phyloP scores from a whole-genome alignment of 2,888 invertebrate genomes.

The Leucoptera coffeella region DNA sequence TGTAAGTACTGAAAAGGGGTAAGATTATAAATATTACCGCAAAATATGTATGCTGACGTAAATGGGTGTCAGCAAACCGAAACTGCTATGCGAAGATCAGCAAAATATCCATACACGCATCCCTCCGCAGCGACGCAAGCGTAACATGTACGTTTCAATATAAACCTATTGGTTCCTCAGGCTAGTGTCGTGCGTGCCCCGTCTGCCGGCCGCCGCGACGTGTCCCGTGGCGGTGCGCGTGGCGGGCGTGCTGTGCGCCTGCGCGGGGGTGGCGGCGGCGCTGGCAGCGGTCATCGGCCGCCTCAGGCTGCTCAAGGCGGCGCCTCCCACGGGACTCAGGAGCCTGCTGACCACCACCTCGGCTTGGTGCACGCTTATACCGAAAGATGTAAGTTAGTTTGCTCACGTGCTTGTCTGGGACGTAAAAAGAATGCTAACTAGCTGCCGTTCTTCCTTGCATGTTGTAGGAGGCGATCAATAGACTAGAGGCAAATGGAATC shows the following conservation, averaged over 20 bases:
- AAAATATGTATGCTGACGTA: no score
- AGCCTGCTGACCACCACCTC: constrained; percentile 11
- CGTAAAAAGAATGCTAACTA: no score
- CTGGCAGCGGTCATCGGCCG: constrained; percentile 15
- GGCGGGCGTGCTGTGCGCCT: constrained; percentile 9
- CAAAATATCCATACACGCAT: no score
- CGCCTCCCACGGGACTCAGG: constrained; percentile 15
- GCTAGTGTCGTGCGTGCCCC: constrained; percentile 18
- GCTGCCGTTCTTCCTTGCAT: no score
- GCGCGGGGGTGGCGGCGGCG: constrained; percentile 11
- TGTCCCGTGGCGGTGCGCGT: constrained; percentile 12
- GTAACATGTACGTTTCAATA: no score
- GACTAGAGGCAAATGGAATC: no score
- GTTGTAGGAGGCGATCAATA: no score
- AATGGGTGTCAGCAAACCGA: no score
- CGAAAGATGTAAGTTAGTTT: constrained; percentile 11
- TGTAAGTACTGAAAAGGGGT: no score
- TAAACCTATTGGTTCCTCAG: constrained; percentile 13
- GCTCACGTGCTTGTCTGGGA: no score
- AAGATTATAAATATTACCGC: background rate
- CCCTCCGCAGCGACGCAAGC: no score
- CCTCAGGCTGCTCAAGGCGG: constrained; percentile 8
- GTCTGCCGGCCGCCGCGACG: constrained; percentile 15
- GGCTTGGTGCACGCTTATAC: constrained; percentile 10
- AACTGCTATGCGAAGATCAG: no score